Percentiles rank a stretch among this genome's conserved stretches.
phyloP scores from a whole-genome alignment of 1,140 invertebrate genomes.

The Microplitis mediator region DNA sequence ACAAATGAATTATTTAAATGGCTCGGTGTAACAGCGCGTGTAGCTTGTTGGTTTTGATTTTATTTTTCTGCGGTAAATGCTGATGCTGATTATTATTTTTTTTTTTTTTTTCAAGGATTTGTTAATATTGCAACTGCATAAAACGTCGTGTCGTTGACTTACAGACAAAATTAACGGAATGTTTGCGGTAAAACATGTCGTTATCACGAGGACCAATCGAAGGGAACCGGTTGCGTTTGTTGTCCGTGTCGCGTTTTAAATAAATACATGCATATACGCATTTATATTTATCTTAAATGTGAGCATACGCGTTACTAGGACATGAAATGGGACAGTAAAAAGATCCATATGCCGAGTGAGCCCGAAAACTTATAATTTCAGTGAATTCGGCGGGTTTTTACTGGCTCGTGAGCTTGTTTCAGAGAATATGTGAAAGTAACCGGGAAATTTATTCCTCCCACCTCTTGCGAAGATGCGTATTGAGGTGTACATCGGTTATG shows the following conservation, averaged over 20 bases:
- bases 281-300: conserved; percentile 2
- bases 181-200: conserved; percentile 29
- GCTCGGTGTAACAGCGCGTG: too few species aligned
- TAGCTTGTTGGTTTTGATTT: not conserved
- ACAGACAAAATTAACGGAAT: conserved; percentile 30
- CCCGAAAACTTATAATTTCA: not conserved
- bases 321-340: not conserved
- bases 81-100: too few species aligned
- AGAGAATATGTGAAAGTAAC: conserved; percentile 2
- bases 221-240: conserved; percentile 23
- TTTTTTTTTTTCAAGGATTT: not conserved
- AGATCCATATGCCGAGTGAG: not conserved
- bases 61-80: not conserved
- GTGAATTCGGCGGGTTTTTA: not conserved
- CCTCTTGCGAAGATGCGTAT: not conserved
- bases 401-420: not conserved
- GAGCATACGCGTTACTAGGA: not conserved
- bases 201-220: conserved; percentile 26
- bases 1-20: too few species aligned
- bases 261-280: not conserved
- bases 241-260: not conserved
- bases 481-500: not conserved
- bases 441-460: not conserved
- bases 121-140: conserved; percentile 18
- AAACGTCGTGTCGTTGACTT: conserved; percentile 14